These are phyloP conservation scores for Scaptomyza montana DNA, from an alignment of 1,140 invertebrate species.

Conservation along the genomic window DNA sequence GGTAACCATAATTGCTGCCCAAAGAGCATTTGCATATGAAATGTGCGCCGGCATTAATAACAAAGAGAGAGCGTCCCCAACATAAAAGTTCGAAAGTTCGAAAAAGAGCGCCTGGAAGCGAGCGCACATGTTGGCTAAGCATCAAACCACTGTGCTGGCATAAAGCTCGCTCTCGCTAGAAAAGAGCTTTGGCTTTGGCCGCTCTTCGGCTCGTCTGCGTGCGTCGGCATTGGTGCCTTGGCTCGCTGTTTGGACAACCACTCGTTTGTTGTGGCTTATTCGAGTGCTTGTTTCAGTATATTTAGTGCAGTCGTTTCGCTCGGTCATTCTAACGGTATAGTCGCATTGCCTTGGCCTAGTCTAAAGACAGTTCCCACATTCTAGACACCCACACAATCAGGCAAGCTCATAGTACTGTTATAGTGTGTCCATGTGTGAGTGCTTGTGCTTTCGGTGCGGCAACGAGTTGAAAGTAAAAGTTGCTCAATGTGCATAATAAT, in stretches of 20 bases:
- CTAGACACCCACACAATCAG: slow-evolving; percentile 14
- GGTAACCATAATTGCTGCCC: slow-evolving; percentile 28
- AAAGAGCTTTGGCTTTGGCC: slow-evolving; percentile 51
- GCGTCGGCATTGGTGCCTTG: slow-evolving; percentile 35
- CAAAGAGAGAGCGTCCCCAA: not conserved
- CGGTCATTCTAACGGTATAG: slow-evolving; percentile 68
- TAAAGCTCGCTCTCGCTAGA: slow-evolving; percentile 49
- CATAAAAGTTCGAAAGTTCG: slow-evolving; percentile 29
- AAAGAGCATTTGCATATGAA: slow-evolving; percentile 42
- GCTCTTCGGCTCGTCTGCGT: slow-evolving; percentile 17
- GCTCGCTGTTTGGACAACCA: slow-evolving; percentile 3
- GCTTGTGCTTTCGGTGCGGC: slow-evolving; percentile 39
- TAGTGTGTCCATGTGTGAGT: slow-evolving; percentile 5
- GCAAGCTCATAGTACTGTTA: slow-evolving; percentile 6
- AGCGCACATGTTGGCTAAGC: slow-evolving; percentile 14
- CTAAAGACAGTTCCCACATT: slow-evolving; percentile 57
- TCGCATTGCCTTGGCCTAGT: slow-evolving; percentile 44
- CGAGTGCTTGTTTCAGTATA: slow-evolving; percentile 69
- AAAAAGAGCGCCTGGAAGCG: slow-evolving; percentile 53
- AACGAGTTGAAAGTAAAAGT: slow-evolving; percentile 62
- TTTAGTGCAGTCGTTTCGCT: slow-evolving; percentile 81
- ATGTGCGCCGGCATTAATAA: slow-evolving; percentile 36
- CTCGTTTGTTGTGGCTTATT: slow-evolving; percentile 46
- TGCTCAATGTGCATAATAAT: slow-evolving; percentile 57
- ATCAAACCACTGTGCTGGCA: slow-evolving; percentile 56